These are phyloP conservation scores for Peucedramus taeniatus DNA, from an alignment of 2,113 vertebrate genomes.

Conservation along the genomic window DNA sequence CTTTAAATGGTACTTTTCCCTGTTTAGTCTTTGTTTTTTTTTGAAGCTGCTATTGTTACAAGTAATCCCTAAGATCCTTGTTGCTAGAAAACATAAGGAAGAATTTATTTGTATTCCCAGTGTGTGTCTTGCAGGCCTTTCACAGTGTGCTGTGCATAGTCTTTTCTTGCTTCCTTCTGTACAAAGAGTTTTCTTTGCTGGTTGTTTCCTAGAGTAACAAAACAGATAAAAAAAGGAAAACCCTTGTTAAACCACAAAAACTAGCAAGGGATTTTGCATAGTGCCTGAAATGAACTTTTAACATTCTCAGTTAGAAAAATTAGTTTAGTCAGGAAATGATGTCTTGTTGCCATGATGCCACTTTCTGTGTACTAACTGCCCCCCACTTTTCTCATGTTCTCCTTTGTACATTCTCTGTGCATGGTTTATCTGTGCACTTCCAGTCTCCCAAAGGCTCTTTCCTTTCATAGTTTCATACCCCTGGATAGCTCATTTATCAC, in stretches of 20 bases:
- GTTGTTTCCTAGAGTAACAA: slow-evolving; percentile 19
- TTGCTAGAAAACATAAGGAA: slow-evolving; percentile 15
- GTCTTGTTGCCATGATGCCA: background rate
- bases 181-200: background rate
- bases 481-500: background rate
- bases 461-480: background rate
- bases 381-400: background rate
- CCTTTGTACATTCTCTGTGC: background rate
- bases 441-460: background rate
- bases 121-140: slow-evolving; percentile 6
- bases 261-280: background rate
- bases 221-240: background rate
- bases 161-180: background rate
- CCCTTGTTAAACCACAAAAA: background rate
- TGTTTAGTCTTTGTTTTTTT: background rate
- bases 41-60: background rate
- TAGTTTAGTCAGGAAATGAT: background rate
- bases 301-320: background rate
- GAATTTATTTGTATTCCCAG: slow-evolving; percentile 19
- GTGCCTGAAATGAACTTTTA: background rate
- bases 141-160: background rate
- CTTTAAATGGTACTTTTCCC: background rate
- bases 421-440: background rate
- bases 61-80: background rate
- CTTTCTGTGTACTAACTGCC: background rate